Base-by-base conservation (phyloP, 2,888 invertebrate genomes). In the Morpho deidamia region DNA sequence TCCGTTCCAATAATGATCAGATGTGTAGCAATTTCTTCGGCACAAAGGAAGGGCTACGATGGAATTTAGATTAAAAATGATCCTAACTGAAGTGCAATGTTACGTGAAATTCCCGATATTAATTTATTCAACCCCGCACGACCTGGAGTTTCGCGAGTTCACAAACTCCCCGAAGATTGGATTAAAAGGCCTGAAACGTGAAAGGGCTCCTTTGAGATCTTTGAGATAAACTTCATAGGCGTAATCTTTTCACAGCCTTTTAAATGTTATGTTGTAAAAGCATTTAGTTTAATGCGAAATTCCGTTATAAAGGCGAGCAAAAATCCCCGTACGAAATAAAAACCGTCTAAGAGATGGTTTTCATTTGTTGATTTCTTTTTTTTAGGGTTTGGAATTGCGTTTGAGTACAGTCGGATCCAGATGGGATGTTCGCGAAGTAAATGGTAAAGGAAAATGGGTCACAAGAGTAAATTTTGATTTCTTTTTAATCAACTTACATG, bases 1-100 rank as follows among this genome's bases (percentile, higher is more conserved):
- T 74, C 68, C 62, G 65, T 71, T 71, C 72, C 77, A 72, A 76
- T 78, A 78, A 79, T 76, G 69, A 71, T 71, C 66, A 65, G 67
- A 68, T 62, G 67, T 64, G 67, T 63, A 71, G 71, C 69, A 71
- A 74, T 75, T 71, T 68, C 71, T 70, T 65, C 62, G 53, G 61
- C 69, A 78, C 79, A 81, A 83, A 81, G 79, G 75, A 72, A 70
- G 70, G 70, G 75, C 66, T 69, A 61, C 71, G 50, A 50, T 50
- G 81, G 83, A 83, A 83, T 83, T 83, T 83, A 77, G 83, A 83
- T 83, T 83, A 83, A 82, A 83, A 83, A 81, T 81, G 73, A 81
- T 81, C 71, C 72, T 44, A 62, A 68, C 69, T 73, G 67, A 80
- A 74, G 79, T 77, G 78, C 75, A 80, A 76, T 78, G 77, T 76